Base-by-base conservation (phyloP, 2,888 invertebrate genomes). In the Coelinius sp. region DNA sequence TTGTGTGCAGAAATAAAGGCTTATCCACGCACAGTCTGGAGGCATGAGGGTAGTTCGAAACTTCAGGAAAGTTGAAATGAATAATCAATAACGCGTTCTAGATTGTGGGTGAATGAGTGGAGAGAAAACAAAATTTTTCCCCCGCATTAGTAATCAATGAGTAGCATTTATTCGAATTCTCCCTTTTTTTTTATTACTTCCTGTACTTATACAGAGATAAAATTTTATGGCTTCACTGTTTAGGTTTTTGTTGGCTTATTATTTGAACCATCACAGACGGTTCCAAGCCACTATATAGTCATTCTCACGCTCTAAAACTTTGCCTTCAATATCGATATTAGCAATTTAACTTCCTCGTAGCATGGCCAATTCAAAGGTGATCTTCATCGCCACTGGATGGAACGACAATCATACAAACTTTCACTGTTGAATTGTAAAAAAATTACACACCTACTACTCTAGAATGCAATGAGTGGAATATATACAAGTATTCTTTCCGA, bases 401-500 rank as follows among this genome's bases (percentile, higher is more conserved):
- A 59, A 68, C 27, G 44, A 44, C 41, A 59, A 38, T 35, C 56
- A 41, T 41, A 59, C 22, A 59, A 27, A 68, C 41, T 53, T 62
- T 68, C 59, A 68, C 68, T 56, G 52, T 35, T 44, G 65, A 49
- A 68, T 49, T 20, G 31, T 65, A 65, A 65, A 65, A 65, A 65
- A 65, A 49, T 65, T 44, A 17, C 65, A 59, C 59, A 65, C 65
- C 46, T 25, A 65, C 67, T 68, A 59, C 46, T 44, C 24, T 14
- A 44, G 49, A 49, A 59, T 68, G 49, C 27, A 27, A 65, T 49
- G 27, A 46, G 8, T 7, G 27, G 10, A 44, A 20, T 46, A 17
- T 31, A 27, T 24, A 12, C 24, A 25, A 20, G 20, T 59, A 35
- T 20, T 31, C 46, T 31, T 31, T 8, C 4, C 31, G 17, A 59